Evolutionary conservation across 2,113 vertebrate species (phyloP).

Genomic region (Cyrtonyx montezumae): DNA sequence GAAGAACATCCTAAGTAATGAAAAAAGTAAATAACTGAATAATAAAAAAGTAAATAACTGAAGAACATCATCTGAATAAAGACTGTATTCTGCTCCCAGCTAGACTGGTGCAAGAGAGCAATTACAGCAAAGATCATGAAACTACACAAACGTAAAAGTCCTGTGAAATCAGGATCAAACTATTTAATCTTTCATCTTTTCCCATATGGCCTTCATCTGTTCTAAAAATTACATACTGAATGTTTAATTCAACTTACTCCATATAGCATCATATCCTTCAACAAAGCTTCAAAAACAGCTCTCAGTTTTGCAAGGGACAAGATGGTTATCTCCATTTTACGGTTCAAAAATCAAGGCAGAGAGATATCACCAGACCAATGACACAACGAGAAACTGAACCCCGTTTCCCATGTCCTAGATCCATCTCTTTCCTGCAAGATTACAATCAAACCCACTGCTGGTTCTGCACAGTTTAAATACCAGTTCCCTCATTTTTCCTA

Average conservation of each 20-base stretch:
- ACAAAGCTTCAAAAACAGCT: neutral
- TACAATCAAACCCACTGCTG: neutral
- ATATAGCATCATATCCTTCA: neutral
- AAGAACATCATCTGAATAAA: neutral
- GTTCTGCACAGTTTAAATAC: neutral
- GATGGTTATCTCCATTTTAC: neutral
- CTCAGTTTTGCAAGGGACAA: neutral
- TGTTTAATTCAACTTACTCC: neutral
- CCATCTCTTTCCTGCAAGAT: neutral
- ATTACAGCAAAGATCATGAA: neutral
- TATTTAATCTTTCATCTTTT: neutral
- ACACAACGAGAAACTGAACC: neutral
- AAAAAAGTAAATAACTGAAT: too few relatives aligned
- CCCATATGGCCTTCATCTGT: neutral
- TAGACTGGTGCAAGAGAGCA: neutral
- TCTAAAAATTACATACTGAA: neutral
- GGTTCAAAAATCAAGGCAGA: neutral
- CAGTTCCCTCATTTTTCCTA: neutral
- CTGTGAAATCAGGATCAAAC: neutral
- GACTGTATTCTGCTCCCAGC: neutral
- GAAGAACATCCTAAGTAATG: neutral
- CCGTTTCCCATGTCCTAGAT: neutral
- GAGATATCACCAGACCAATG: neutral
- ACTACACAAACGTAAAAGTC: neutral
- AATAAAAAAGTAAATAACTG: too few relatives aligned